Evolutionary conservation across 2,888 invertebrate genomes (phyloP).

Genomic region (Chironomus tentans): DNA sequence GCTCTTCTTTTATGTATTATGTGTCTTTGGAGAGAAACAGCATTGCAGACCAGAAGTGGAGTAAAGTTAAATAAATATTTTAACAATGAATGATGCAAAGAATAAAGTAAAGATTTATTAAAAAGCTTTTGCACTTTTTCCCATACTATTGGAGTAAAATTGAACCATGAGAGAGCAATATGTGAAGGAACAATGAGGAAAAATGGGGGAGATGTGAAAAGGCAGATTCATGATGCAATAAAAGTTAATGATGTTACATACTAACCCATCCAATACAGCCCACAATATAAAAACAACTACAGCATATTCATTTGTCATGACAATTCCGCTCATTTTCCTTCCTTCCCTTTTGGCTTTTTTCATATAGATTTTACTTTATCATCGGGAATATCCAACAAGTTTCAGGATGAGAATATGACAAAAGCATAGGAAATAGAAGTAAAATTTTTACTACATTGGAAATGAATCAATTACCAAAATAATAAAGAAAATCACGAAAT

Average conservation of each 20-base stretch:
- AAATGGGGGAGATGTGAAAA: neutral
- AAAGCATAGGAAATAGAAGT: no score
- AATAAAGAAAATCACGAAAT: neutral
- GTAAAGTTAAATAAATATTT: slow-evolving; percentile 13
- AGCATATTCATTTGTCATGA: slow-evolving; percentile 2
- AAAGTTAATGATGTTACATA: slow-evolving; percentile 16
- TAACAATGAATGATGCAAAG: neutral
- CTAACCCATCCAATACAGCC: neutral
- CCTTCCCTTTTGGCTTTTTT: neutral
- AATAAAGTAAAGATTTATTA: neutral
- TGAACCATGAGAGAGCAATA: no score
- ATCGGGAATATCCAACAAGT: slow-evolving; percentile 5
- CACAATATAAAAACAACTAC: neutral
- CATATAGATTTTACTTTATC: neutral
- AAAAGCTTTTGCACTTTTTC: neutral
- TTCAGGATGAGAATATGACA: neutral
- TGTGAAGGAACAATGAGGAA: neutral
- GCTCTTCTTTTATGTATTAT: neutral
- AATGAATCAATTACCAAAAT: no score
- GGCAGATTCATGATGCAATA: slow-evolving; percentile 16
- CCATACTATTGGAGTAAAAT: no score
- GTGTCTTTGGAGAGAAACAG: neutral
- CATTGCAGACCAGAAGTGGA: neutral
- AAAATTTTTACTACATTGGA: no score
- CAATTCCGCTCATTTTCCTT: neutral